A percentile compares a stretch with the other conserved stretches of the same genome.
Evolutionary conservation across 2,888 invertebrate genomes (phyloP).

Genomic region (Pristionchus arcanus): DNA sequence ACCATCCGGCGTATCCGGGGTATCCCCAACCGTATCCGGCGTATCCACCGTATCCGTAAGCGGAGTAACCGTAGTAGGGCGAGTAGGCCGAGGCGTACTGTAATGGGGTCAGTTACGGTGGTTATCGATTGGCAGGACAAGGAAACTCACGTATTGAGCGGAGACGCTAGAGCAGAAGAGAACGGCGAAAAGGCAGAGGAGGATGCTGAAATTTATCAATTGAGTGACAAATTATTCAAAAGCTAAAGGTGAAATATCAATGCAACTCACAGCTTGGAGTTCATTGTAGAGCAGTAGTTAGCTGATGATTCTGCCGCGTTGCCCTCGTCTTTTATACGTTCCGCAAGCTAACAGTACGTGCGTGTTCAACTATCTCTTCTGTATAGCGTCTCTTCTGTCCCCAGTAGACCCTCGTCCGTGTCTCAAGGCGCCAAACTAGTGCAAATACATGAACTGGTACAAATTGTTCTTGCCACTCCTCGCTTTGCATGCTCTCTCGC

Average conservation of each 20-base stretch:
- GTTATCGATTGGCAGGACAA: background rate
- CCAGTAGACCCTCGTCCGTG: background rate
- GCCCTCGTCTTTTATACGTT: background rate
- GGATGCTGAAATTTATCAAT: background rate
- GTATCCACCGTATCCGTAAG: background rate
- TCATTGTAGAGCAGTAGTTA: background rate
- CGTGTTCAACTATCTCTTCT: background rate
- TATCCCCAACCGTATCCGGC: no score
- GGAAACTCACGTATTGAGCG: conserved; percentile 13
- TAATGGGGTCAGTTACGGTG: background rate
- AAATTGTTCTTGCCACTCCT: background rate
- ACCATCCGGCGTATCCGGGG: conserved; percentile 39
- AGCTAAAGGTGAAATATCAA: background rate
- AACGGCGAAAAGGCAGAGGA: conserved; percentile 10
- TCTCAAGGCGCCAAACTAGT: background rate
- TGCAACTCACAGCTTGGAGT: conserved; percentile 18
- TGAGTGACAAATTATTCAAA: background rate
- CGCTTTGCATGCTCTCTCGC: background rate
- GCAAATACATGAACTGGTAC: no score
- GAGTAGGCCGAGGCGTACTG: conserved; percentile 33
- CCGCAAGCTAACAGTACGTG: background rate
- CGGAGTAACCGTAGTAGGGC: conserved; percentile 6
- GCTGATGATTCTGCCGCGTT: background rate
- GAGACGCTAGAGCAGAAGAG: background rate
- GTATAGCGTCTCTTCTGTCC: background rate